Conservation (phyloP, 2,797 vertebrate species). For the Pangasius mekongensis region DNA sequence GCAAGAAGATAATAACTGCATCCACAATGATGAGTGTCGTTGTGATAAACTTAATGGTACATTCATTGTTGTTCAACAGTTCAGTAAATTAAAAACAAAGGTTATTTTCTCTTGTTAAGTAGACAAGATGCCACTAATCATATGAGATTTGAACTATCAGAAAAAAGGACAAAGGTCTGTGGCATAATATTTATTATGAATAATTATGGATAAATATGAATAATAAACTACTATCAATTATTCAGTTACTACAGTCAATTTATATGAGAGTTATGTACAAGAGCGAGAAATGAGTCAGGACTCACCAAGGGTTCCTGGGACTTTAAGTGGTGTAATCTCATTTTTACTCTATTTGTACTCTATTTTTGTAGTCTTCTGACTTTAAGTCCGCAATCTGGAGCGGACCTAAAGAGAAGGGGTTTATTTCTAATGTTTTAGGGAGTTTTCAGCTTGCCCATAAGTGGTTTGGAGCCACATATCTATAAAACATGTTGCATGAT, state of each 20-base stretch:
- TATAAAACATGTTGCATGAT: background rate
- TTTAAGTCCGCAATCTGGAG: background rate
- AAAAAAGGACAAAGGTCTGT: background rate
- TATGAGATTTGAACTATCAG: background rate
- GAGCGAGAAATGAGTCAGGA: background rate
- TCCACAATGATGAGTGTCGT: background rate
- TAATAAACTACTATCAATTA: background rate
- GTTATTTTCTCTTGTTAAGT: constrained; percentile 11
- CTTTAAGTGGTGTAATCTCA: background rate
- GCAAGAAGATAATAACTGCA: constrained; percentile 32
- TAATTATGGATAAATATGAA: background rate
- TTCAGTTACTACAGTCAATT: background rate
- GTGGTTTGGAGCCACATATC: background rate
- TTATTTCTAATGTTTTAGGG: background rate
- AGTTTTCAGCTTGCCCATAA: background rate
- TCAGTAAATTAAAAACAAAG: constrained; percentile 24
- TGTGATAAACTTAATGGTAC: constrained; percentile 19
- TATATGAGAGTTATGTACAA: background rate
- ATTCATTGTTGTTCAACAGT: constrained; percentile 21
- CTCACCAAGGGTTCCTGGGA: background rate
- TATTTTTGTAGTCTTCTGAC: background rate
- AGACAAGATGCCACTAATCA: constrained; percentile 24
- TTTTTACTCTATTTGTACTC: background rate
- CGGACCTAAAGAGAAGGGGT: background rate
- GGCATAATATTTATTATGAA: constrained; percentile 16